Evolutionary conservation across 2,888 invertebrate species (phyloP).

Genomic region (Himalopsyche kuldschensis): DNA sequence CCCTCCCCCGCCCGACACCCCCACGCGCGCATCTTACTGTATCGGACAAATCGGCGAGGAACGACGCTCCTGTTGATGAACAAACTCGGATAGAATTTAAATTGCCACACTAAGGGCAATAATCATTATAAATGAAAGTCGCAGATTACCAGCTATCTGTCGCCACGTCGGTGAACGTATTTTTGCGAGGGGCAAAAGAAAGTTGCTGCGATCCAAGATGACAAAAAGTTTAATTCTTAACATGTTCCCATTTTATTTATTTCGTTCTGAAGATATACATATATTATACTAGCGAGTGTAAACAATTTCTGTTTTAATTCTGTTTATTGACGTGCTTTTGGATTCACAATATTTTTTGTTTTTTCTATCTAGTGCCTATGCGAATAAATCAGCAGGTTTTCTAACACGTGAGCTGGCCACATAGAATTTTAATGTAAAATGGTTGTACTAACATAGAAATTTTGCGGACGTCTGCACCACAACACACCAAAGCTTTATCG

Average conservation of each 20-base stretch:
- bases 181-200: neutral
- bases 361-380: too few species aligned
- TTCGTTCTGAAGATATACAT: neutral
- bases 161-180: neutral
- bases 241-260: neutral
- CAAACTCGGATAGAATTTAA: constrained; percentile 63
- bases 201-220: neutral
- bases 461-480: too few species aligned
- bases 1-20: constrained; percentile 13
- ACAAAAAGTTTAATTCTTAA: neutral
- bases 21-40: constrained; percentile 47
- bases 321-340: too few species aligned
- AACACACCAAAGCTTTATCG: too few species aligned
- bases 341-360: too few species aligned
- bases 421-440: too few species aligned
- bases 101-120: constrained; percentile 52
- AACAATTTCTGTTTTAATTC: too few species aligned
- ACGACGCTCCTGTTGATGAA: constrained; percentile 48
- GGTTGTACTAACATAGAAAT: too few species aligned
- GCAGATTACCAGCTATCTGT: constrained; percentile 51
- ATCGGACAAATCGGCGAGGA: neutral
- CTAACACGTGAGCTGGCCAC: too few species aligned
- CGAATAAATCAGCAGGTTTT: too few species aligned
- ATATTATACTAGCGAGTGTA: too few species aligned
- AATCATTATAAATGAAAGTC: constrained; percentile 64